Conservation (phyloP, 2,888 invertebrate species). For the Drosophila acutilabella region DNA sequence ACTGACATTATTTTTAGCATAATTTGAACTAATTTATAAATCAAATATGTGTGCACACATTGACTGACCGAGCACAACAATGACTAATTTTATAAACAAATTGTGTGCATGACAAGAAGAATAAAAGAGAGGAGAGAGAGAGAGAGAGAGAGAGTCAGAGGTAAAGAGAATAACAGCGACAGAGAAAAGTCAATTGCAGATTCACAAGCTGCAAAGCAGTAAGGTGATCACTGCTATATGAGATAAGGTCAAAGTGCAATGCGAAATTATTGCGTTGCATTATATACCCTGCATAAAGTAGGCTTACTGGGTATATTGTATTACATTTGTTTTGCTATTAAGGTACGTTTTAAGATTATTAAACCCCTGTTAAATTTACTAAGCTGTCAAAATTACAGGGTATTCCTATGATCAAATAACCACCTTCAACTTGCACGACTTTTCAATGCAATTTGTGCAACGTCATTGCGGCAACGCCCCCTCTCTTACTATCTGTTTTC, state of each 20-base stretch:
- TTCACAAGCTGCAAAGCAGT: neutral
- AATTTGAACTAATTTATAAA: conserved; percentile 67
- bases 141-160: neutral
- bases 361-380: neutral
- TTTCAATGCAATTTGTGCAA: conserved; percentile 59
- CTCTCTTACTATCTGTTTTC: neutral
- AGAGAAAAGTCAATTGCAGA: conserved; percentile 19
- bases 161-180: neutral
- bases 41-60: conserved; percentile 44
- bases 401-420: conserved; percentile 25
- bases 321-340: too few relatives aligned
- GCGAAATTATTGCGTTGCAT: neutral
- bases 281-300: conserved; percentile 6
- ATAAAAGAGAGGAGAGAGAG: neutral
- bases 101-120: conserved; percentile 27
- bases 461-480: conserved; percentile 71
- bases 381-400: conserved; percentile 9
- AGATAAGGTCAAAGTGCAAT: conserved; percentile 9
- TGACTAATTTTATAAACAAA: conserved; percentile 60
- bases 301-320: neutral
- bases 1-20: conserved; percentile 61
- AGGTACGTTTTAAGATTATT: too few relatives aligned
- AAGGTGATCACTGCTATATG: neutral
- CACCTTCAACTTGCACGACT: conserved; percentile 17
- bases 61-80: conserved; percentile 15